These are phyloP conservation scores for Drosophila merina DNA, from an alignment of 2,888 invertebrate species.

Conservation along the genomic window DNA sequence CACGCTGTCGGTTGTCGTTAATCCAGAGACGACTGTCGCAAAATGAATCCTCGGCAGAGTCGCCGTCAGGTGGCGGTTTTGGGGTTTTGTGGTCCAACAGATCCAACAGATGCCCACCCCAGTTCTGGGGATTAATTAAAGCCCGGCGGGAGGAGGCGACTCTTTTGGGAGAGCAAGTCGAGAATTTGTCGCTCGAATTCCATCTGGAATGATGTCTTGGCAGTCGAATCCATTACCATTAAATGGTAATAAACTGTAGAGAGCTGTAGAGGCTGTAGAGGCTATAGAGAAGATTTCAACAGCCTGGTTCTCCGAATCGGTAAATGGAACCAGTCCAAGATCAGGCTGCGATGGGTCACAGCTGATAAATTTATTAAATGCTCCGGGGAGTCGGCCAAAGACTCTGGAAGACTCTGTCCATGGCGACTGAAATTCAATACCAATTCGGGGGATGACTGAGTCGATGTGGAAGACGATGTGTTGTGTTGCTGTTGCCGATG, in stretches of 20 bases:
- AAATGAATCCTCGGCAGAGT: conserved; percentile 6
- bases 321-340: conserved; percentile 43
- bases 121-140: conserved; percentile 41
- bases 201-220: not conserved
- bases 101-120: conserved; percentile 43
- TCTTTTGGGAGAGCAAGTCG: not conserved
- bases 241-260: conserved; percentile 54
- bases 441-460: conserved; percentile 56
- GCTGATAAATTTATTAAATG: conserved; percentile 77
- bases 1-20: conserved; percentile 48
- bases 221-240: conserved; percentile 63
- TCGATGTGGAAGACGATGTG: conserved; percentile 30
- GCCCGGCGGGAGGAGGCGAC: not conserved
- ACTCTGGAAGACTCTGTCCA: not conserved
- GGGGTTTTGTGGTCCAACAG: conserved; percentile 53
- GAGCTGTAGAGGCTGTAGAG: conserved; percentile 12
- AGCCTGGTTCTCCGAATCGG: conserved; percentile 42
- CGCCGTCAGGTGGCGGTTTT: conserved; percentile 22
- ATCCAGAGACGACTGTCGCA: conserved; percentile 45
- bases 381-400: conserved; percentile 37
- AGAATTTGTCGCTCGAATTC: not conserved
- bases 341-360: conserved; percentile 60
- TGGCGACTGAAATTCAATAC: conserved; percentile 63
- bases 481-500: not conserved
- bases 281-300: conserved; percentile 3